A percentile compares a stretch with the other conserved stretches of the same genome.
phyloP scores from a whole-genome alignment of 2,888 invertebrate genomes.

The Limenitis camilla region DNA sequence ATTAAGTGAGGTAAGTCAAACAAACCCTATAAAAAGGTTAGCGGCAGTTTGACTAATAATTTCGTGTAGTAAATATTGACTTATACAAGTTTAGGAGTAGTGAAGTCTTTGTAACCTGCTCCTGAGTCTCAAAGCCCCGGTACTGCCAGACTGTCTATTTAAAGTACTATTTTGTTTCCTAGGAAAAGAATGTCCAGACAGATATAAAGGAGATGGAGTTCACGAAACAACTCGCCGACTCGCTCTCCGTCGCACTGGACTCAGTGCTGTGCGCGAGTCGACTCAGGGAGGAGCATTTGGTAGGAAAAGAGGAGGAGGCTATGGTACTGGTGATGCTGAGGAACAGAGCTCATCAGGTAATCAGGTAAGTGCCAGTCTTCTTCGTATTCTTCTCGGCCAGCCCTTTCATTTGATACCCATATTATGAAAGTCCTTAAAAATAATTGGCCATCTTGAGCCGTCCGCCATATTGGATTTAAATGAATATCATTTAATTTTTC shows the following conservation, averaged over 20 bases:
- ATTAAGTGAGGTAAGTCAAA: too few species aligned
- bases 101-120: too few species aligned
- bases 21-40: too few species aligned
- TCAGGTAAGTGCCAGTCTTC: constrained; percentile 54
- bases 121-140: not conserved
- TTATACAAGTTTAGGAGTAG: too few species aligned
- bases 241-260: constrained; percentile 48
- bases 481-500: too few species aligned
- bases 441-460: too few species aligned
- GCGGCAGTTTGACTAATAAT: too few species aligned
- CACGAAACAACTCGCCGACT: constrained; percentile 46
- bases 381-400: too few species aligned
- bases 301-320: constrained; percentile 23
- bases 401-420: too few species aligned
- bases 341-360: constrained; percentile 44
- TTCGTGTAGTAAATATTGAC: too few species aligned
- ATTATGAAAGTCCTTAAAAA: too few species aligned
- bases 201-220: constrained; percentile 48
- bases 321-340: constrained; percentile 33
- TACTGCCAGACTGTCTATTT: not conserved
- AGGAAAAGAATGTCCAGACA: constrained; percentile 49
- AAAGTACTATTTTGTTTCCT: not conserved
- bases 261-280: constrained; percentile 44
- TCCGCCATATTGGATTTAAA: too few species aligned
- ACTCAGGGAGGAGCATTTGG: constrained; percentile 31